phyloP scores from a whole-genome alignment of 1,140 invertebrate species.

The Cyclargus thomasi region DNA sequence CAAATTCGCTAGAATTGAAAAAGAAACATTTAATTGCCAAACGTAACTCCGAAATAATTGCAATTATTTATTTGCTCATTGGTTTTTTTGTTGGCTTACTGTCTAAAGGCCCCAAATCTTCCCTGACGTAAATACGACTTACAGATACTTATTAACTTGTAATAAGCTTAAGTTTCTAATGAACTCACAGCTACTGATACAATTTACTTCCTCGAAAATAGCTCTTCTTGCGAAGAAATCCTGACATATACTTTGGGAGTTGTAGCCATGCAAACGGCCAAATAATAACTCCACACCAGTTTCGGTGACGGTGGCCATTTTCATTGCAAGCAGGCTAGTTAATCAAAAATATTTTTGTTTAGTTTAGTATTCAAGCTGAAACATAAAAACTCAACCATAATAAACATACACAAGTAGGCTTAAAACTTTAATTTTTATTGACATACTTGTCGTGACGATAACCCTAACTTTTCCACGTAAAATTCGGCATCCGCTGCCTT shows the following conservation, averaged over 20 bases:
- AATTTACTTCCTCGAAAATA: not conserved
- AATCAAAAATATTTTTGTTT: too few relatives aligned
- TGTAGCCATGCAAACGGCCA: too few relatives aligned
- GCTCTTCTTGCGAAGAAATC: not conserved
- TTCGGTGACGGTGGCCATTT: too few relatives aligned
- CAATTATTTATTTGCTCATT: slow-evolving; percentile 51
- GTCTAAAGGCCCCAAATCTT: slow-evolving; percentile 53
- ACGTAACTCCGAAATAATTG: slow-evolving; percentile 18
- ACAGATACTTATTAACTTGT: slow-evolving; percentile 63
- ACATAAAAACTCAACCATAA: not conserved
- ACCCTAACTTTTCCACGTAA: not conserved
- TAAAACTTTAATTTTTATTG: not conserved
- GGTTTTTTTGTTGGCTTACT: slow-evolving; percentile 54
- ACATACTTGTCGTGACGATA: not conserved
- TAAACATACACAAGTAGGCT: not conserved
- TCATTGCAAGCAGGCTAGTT: too few relatives aligned
- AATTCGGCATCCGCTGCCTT: not conserved
- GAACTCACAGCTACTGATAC: slow-evolving; percentile 20
- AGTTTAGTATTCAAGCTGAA: not conserved
- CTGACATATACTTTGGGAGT: not conserved
- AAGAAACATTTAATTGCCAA: slow-evolving; percentile 4
- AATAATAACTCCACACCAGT: too few relatives aligned
- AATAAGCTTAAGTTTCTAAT: slow-evolving; percentile 55
- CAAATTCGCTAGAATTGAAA: not conserved
- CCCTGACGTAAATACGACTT: slow-evolving; percentile 62